phyloP scores from a whole-genome alignment of 2,113 vertebrate genomes.

The Motacilla alba region DNA sequence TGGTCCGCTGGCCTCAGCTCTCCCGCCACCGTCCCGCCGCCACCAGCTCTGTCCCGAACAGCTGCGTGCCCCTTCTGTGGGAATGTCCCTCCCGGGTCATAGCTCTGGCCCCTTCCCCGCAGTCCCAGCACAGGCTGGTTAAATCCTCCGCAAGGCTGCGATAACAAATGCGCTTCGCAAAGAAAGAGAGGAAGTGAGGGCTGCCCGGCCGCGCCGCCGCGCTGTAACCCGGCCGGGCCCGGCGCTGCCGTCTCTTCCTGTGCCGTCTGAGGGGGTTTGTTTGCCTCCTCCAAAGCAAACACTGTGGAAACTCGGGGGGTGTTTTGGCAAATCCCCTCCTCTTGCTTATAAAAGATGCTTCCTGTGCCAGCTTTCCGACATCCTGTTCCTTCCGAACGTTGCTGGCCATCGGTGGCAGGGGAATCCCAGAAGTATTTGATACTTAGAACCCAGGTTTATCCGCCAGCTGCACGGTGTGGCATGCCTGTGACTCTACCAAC shows the following conservation, averaged over 20 bases:
- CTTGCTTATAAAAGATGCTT: constrained; percentile 8
- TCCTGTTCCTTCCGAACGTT: not conserved
- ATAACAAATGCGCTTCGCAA: not conserved
- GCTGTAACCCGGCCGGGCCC: not conserved
- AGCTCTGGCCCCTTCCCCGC: not conserved
- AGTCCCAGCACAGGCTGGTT: not conserved
- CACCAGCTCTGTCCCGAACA: not conserved
- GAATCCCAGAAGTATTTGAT: not conserved
- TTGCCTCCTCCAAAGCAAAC: not conserved
- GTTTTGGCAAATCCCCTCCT: not conserved
- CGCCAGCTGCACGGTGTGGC: not conserved
- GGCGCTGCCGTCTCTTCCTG: not conserved
- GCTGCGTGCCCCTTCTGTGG: not conserved
- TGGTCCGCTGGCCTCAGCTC: fast-evolving
- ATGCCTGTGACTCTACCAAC: fast-evolving
- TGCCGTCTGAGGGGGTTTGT: not conserved
- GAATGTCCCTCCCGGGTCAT: fast-evolving
- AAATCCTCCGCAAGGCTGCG: fast-evolving
- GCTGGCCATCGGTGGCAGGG: not conserved
- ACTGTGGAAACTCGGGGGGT: not conserved
- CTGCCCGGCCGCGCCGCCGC: fast-evolving
- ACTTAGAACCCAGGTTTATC: not conserved
- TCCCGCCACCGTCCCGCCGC: not conserved
- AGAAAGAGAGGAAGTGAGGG: constrained; percentile 16
- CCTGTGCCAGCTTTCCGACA: not conserved